Base-by-base conservation (phyloP, 2,113 vertebrate genomes). In the Epinephelus moara region DNA sequence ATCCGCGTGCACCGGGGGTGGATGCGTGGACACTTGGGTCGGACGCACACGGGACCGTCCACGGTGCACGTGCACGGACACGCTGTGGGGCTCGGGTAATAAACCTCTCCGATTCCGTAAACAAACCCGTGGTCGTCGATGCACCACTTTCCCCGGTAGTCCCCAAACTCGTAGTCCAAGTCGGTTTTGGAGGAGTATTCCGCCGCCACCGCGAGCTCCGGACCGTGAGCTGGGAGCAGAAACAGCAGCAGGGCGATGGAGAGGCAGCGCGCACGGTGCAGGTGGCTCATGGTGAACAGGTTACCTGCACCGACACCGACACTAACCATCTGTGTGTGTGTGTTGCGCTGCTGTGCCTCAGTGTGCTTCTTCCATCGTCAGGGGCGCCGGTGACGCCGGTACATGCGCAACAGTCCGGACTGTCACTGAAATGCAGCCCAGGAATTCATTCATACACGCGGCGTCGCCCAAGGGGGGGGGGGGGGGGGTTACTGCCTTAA, bases 51-150 rank as follows among this genome's bases (percentile, higher is more conserved):
- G 0, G 96, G 96, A 0, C 96, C 96, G 68, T 95, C 93, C 40
- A 85, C 94, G 17, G 96, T 96, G 89, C 96, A 96, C 59, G 94
- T 95, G 92, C 96, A 96, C 3, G 96, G 96, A 23, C 96, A 96
- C 10, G 93, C 93, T 4, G 89, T 37, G 40, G 92, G 84, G 40
- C 93, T 92, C 25, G 96, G 96, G 80, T 93, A 93, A 52, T 94
- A 96, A 0, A 93, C 85, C 74, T 95, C 94, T 9, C 95, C 96
- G 80, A 96, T 93, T 33, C 67, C 86, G 79, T 95, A 95, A 2
- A 96, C 96, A 56, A 95, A 95, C 0, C 96, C 95, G 78, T 95
- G 93, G 52, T 96, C 94, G 84, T 96, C 95, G 42, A 96, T 85
- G 72, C 96, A 96, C 93, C 95, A 95, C 90, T 93, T 95, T 0